Conservation (phyloP, 2,797 vertebrate species). For the Perodicticus potto region DNA sequence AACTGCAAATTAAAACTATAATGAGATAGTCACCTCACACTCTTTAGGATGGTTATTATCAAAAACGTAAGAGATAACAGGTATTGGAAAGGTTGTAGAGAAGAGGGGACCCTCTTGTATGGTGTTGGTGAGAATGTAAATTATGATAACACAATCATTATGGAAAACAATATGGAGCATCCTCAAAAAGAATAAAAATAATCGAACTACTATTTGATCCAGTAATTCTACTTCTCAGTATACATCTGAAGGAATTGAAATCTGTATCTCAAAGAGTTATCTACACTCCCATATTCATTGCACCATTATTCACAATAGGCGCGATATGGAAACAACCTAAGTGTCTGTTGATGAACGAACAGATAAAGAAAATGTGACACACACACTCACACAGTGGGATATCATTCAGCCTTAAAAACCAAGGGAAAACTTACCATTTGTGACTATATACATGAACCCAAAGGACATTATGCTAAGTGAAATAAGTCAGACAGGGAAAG, state of each 20-base stretch:
- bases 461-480: neutral
- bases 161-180: neutral
- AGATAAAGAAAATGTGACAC: neutral
- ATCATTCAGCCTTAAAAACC: constrained; percentile 6
- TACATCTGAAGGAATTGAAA: neutral
- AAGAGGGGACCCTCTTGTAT: neutral
- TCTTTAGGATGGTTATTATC: neutral
- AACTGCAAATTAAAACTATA: neutral
- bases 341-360: neutral
- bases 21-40: neutral
- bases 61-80: neutral
- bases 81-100: neutral
- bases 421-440: neutral
- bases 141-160: neutral
- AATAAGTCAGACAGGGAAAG: neutral
- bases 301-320: neutral
- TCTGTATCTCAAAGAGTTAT: neutral
- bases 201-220: neutral
- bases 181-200: neutral
- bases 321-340: neutral
- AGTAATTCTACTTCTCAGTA: neutral
- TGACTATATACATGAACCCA: neutral
- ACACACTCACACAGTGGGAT: neutral
- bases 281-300: neutral
- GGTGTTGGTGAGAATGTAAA: neutral